Evolutionary conservation across 1,140 invertebrate genomes (phyloP).

Genomic region (Mylabris phalerata): DNA sequence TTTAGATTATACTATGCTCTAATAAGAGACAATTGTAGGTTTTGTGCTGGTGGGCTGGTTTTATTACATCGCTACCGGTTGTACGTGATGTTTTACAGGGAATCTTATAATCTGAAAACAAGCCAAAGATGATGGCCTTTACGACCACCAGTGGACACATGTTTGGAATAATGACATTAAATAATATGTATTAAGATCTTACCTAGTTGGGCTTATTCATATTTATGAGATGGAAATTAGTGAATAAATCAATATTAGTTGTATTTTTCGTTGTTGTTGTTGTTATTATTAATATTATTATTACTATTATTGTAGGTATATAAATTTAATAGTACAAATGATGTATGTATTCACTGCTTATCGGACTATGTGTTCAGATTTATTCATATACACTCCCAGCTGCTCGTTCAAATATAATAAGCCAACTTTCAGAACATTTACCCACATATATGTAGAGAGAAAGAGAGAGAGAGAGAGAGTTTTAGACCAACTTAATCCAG

Average conservation of each 20-base stretch:
- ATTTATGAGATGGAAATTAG: conserved; percentile 26
- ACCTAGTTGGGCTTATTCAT: conserved; percentile 16
- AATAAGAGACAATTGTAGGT: conserved; percentile 27
- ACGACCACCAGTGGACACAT: conserved; percentile 7
- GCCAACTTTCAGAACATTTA: too few species aligned
- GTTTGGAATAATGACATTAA: conserved; percentile 22
- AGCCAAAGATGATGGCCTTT: conserved; percentile 4
- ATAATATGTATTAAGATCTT: conserved; percentile 27
- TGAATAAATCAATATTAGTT: conserved; percentile 22
- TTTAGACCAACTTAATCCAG: too few species aligned
- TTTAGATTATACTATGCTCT: conserved; percentile 20
- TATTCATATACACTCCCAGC: too few species aligned
- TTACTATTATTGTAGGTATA: too few species aligned
- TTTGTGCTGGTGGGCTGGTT: conserved; percentile 25
- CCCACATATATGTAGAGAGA: too few species aligned
- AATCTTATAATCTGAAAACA: conserved; percentile 10
- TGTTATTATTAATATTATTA: too few species aligned
- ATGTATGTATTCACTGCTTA: too few species aligned
- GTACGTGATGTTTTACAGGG: conserved; percentile 19
- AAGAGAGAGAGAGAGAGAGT: too few species aligned
- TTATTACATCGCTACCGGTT: conserved; percentile 15
- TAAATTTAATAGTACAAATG: too few species aligned
- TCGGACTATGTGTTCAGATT: too few species aligned
- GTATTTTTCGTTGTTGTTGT: conserved; percentile 1
- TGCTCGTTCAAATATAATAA: too few species aligned